phyloP scores from a whole-genome alignment of 2,797 vertebrate genomes.

The Sebastes nivosus region DNA sequence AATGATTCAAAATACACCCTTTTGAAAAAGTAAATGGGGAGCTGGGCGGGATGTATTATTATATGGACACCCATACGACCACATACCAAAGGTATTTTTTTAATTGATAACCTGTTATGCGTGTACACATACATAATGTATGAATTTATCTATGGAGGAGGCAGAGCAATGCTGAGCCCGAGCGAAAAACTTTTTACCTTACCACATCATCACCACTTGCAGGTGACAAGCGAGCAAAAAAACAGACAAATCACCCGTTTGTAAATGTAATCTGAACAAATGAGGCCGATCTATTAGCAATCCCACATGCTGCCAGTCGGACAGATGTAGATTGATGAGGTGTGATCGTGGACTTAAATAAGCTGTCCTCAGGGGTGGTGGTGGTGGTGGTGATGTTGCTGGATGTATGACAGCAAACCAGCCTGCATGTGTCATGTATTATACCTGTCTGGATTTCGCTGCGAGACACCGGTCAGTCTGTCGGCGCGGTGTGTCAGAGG shows the following conservation, averaged over 20 bases:
- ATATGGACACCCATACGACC: constrained; percentile 5
- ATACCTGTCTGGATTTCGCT: constrained; percentile 29
- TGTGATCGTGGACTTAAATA: constrained; percentile 50
- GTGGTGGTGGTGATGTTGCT: not conserved
- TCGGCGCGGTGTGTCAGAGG: constrained; percentile 29
- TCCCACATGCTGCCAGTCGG: constrained; percentile 45
- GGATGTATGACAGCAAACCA: constrained; percentile 9
- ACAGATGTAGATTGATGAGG: constrained; percentile 74
- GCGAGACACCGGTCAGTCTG: constrained; percentile 25
- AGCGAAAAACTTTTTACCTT: not conserved
- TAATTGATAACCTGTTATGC: not conserved
- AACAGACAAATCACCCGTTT: constrained; percentile 35
- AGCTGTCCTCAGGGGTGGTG: constrained; percentile 36
- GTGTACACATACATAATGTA: not conserved
- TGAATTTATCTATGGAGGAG: not conserved
- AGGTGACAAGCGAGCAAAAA: constrained; percentile 11
- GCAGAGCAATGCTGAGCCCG: not conserved
- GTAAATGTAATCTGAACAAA: constrained; percentile 47
- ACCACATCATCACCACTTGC: constrained; percentile 1
- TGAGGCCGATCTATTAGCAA: constrained; percentile 45
- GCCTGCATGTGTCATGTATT: constrained; percentile 24
- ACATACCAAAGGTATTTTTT: constrained; percentile 32
- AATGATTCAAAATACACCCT: constrained; percentile 68
- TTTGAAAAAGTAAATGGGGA: constrained; percentile 36
- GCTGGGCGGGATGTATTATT: constrained; percentile 13